Conservation (phyloP, 2,888 invertebrate species). For the Fragum fragum region DNA sequence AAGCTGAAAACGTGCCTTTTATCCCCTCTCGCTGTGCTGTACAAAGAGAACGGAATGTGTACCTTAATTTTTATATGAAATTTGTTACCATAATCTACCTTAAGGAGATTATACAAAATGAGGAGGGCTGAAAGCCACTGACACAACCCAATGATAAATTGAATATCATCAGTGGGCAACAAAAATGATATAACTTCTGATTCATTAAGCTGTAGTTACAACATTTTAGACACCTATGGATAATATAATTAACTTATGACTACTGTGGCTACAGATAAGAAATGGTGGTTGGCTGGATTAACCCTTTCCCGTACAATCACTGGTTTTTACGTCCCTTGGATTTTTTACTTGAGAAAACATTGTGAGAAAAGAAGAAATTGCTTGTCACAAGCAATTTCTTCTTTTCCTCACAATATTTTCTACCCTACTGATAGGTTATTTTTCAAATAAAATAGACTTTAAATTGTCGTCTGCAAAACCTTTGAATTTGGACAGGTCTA, state of each 20-base stretch:
- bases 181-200: too few relatives aligned
- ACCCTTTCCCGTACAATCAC: too few relatives aligned
- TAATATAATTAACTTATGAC: neutral
- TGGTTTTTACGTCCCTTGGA: too few relatives aligned
- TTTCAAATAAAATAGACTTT: too few relatives aligned
- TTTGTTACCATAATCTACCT: conserved; percentile 29
- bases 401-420: too few relatives aligned
- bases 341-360: too few relatives aligned
- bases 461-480: too few relatives aligned
- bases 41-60: conserved; percentile 16
- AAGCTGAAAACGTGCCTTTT: conserved; percentile 18
- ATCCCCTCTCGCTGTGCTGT: conserved; percentile 15
- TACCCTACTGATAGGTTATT: too few relatives aligned
- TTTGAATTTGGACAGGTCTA: too few relatives aligned
- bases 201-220: neutral
- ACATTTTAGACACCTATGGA: neutral
- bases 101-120: conserved; percentile 29
- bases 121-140: conserved; percentile 16
- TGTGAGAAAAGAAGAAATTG: neutral
- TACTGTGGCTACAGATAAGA: neutral
- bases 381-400: neutral
- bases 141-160: conserved; percentile 26
- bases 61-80: conserved; percentile 22
- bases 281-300: too few relatives aligned
- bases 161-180: conserved; percentile 5